phyloP scores from a whole-genome alignment of 1,140 invertebrate genomes.

The Xylocopa sonorina region DNA sequence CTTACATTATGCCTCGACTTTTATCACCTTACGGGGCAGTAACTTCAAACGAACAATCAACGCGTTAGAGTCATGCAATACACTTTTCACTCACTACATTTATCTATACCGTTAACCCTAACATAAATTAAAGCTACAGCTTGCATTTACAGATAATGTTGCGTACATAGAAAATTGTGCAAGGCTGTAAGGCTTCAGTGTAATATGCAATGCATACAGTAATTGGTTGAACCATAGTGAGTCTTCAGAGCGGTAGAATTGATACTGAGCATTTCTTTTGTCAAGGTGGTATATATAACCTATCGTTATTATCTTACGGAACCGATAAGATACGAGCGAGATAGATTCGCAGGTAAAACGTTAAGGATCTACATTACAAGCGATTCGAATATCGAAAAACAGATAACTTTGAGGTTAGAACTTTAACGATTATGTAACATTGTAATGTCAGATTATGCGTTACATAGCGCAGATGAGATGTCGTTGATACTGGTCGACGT shows the following conservation, averaged over 20 bases:
- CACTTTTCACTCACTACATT: conserved; percentile 42
- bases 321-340: conserved; percentile 57
- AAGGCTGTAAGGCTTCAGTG: conserved; percentile 30
- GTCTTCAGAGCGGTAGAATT: conserved; percentile 12
- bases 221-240: conserved; percentile 47
- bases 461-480: neutral
- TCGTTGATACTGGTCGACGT: neutral
- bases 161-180: conserved; percentile 25
- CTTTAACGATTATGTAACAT: conserved; percentile 49
- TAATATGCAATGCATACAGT: conserved; percentile 42
- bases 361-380: neutral
- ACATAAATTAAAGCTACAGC: conserved; percentile 18
- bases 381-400: neutral
- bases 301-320: conserved; percentile 27
- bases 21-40: conserved; percentile 39
- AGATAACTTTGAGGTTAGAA: conserved; percentile 60
- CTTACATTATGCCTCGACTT: conserved; percentile 54
- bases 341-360: neutral
- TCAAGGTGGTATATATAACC: conserved; percentile 17
- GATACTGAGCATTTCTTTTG: conserved; percentile 23
- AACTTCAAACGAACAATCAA: conserved; percentile 38
- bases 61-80: conserved; percentile 48
- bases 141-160: conserved; percentile 52
- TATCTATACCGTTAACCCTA: conserved; percentile 42
- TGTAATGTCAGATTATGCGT: neutral